A percentile compares a stretch with the other conserved stretches of the same genome.
Evolutionary conservation across 2,797 vertebrate species (phyloP).

Genomic region (Alouatta caraya): DNA sequence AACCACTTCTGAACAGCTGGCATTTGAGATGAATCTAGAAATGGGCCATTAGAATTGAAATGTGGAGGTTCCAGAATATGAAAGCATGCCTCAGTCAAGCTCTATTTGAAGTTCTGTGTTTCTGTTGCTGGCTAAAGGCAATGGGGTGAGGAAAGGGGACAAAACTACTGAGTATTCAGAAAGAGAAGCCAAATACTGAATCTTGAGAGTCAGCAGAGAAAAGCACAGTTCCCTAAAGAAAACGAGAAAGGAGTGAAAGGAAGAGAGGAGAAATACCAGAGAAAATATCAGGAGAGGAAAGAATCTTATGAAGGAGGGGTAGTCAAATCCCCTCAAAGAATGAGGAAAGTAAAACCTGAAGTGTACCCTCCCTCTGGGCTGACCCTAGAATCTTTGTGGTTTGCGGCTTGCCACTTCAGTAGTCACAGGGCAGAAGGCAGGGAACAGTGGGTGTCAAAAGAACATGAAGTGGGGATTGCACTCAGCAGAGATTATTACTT

Average conservation of each 20-base stretch:
- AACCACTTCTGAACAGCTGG: neutral
- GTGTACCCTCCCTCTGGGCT: neutral
- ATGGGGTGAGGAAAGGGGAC: neutral
- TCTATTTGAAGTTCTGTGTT: neutral
- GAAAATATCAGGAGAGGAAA: neutral
- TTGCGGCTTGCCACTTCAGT: neutral
- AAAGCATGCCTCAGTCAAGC: neutral
- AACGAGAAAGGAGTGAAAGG: neutral
- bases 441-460: neutral
- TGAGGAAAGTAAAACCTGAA: neutral
- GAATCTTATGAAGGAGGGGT: neutral
- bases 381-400: neutral
- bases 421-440: neutral
- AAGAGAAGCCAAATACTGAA: neutral
- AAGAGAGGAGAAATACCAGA: neutral
- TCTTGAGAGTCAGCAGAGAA: neutral
- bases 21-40: neutral
- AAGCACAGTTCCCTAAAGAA: neutral
- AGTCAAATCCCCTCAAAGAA: neutral
- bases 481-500: neutral
- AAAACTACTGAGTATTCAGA: neutral
- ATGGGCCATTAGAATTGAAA: neutral
- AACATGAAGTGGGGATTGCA: neutral
- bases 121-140: neutral
- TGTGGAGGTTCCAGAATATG: neutral